Evolutionary conservation across 2,797 vertebrate genomes (phyloP), one percentile per base, ranked within the genome.

Genomic region (Galagoides demidoff): DNA sequence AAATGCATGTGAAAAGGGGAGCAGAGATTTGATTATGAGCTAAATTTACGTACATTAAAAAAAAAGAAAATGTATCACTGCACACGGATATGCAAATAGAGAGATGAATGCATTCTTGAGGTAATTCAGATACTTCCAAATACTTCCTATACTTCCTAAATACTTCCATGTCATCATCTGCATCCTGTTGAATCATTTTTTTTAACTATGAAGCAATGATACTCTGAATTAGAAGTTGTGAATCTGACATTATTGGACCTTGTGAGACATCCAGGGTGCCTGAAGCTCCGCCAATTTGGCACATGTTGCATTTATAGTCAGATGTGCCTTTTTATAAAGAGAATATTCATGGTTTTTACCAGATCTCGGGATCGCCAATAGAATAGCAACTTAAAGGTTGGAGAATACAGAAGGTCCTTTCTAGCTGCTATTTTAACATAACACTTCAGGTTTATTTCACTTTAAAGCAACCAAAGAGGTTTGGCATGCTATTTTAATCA

Each of bases 401-500:
- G 31, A 79, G 25, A 70, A 68, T 64, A 27, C 0, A 37, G 13
- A 85, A 31, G 25, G 27, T 55, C 45, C 19, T 76, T 84, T 77
- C 34, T 45, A 66, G 66, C 37, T 74, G 7, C 55, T 59, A 55
- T 19, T 45, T 27, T 81, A 61, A 74, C 45, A 66, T 1, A 63
- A 29, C 78, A 39, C 81, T 90, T 95, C 20, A 89, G n/a, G 63
- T 64, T 93, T 89, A 52, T 59, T 76, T 87, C 73, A 83, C 68
- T 96, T 96, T 93, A 95, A 92, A 89, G 61, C 55, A 92, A 73
- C 34, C 73, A 85, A 61, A 89, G 71, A 83, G 43, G 85, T 88
- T 83, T 95, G 39, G 31, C 29, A 37, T 61, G 87, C 92, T 97
- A 97, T 96, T 98, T 97, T 96, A 90, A 96, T 90, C 93, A 83